phyloP scores from a whole-genome alignment of 1,140 invertebrate species.

The Mycetomoellerius zeteki region DNA sequence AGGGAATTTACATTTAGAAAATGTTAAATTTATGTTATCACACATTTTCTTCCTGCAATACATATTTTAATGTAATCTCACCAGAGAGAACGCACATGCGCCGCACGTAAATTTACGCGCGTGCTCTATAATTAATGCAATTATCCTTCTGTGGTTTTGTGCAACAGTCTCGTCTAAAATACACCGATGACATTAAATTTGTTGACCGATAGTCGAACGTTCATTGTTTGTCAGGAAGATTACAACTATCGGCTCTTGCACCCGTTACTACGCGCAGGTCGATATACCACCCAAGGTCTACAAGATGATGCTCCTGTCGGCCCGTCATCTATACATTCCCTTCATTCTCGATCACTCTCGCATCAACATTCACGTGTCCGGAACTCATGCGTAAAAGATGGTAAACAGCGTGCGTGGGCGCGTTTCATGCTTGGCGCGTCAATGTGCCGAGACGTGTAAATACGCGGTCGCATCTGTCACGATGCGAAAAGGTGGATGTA shows the following conservation, averaged over 20 bases:
- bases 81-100: not conserved
- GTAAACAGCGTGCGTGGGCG: not conserved
- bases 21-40: not conserved
- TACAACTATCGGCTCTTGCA: constrained; percentile 30
- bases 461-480: not conserved
- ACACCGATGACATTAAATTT: not conserved
- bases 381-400: constrained; percentile 18
- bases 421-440: constrained; percentile 23
- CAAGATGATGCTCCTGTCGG: constrained; percentile 75
- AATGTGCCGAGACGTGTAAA: not conserved
- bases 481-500: constrained; percentile 36
- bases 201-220: not conserved
- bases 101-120: not conserved
- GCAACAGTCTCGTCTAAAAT: not conserved
- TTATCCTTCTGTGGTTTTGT: not conserved
- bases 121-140: constrained; percentile 13
- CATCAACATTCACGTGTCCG: constrained; percentile 49
- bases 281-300: constrained; percentile 78
- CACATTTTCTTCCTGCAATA: not conserved
- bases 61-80: constrained; percentile 25
- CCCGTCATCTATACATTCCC: constrained; percentile 53
- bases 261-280: constrained; percentile 72
- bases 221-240: not conserved
- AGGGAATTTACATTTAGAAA: not conserved
- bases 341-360: constrained; percentile 11